Evolutionary conservation across 2,113 vertebrate genomes (phyloP).

Genomic region (Cyanoderma ruficeps): DNA sequence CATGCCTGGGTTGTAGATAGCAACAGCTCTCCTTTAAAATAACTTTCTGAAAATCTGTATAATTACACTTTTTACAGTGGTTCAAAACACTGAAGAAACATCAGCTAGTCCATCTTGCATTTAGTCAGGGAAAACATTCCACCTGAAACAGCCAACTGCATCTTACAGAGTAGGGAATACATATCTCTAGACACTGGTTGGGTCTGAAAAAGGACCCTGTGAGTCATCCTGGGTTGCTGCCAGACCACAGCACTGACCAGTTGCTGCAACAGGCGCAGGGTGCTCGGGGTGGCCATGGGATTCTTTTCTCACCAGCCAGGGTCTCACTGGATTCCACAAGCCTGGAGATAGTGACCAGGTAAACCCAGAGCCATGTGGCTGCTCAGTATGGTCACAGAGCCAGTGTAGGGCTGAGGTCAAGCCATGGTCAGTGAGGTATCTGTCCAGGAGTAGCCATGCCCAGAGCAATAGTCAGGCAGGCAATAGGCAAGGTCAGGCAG

Average conservation of each 20-base stretch:
- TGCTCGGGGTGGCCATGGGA: too few species aligned
- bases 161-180: neutral
- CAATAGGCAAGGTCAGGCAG: neutral
- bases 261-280: neutral
- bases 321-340: neutral
- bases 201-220: neutral
- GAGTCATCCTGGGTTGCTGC: neutral
- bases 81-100: neutral
- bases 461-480: neutral
- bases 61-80: neutral
- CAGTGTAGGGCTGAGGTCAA: neutral
- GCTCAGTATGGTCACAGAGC: rapidly evolving
- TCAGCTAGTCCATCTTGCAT: neutral
- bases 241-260: neutral
- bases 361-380: neutral
- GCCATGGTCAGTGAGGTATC: neutral
- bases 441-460: neutral
- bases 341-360: rapidly evolving
- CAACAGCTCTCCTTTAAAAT: neutral
- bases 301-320: neutral
- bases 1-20: neutral
- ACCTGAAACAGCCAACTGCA: neutral
- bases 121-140: neutral
- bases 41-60: neutral
- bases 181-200: rapidly evolving